Evolutionary conservation across 2,113 vertebrate genomes (phyloP).

Genomic region (Albula goreensis): DNA sequence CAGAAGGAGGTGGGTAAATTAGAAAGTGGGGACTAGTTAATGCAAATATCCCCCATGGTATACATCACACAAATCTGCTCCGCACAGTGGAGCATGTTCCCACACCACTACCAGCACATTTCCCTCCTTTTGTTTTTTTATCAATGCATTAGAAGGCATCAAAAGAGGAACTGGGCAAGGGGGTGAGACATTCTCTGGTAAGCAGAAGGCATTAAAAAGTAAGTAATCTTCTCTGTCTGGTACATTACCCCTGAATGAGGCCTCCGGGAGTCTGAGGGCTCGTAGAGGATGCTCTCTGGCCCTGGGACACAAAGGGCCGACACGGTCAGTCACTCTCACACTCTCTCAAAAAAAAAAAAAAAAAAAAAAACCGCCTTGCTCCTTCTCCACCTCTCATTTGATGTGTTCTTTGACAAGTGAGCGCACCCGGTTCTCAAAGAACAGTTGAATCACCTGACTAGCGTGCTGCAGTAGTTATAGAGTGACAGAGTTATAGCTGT

Average conservation of each 20-base stretch:
- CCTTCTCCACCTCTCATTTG: conserved; percentile 40
- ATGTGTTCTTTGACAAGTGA: conserved; percentile 37
- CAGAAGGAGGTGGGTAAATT: neutral
- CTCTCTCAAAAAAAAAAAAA: conserved; percentile 25
- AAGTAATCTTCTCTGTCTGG: conserved; percentile 63
- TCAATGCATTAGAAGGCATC: conserved; percentile 36
- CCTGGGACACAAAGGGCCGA: conserved; percentile 50
- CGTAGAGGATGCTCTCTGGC: conserved; percentile 57
- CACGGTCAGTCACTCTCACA: conserved; percentile 53
- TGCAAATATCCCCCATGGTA: neutral
- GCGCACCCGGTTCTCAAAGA: conserved; percentile 24
- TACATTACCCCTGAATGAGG: conserved; percentile 67
- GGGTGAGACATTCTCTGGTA: conserved; percentile 44
- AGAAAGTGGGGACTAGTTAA: neutral
- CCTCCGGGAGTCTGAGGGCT: conserved; percentile 49
- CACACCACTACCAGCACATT: neutral
- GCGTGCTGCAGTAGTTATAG: conserved; percentile 17
- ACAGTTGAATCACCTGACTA: conserved; percentile 31
- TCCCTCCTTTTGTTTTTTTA: neutral
- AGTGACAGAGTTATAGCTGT: conserved; percentile 4
- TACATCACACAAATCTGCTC: neutral
- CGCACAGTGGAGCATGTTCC: neutral
- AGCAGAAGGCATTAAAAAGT: conserved; percentile 52
- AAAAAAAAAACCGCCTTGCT: conserved; percentile 31
- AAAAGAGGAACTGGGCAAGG: conserved; percentile 41